Conservation (phyloP, 2,113 vertebrate genomes). For the Tichodroma muraria region DNA sequence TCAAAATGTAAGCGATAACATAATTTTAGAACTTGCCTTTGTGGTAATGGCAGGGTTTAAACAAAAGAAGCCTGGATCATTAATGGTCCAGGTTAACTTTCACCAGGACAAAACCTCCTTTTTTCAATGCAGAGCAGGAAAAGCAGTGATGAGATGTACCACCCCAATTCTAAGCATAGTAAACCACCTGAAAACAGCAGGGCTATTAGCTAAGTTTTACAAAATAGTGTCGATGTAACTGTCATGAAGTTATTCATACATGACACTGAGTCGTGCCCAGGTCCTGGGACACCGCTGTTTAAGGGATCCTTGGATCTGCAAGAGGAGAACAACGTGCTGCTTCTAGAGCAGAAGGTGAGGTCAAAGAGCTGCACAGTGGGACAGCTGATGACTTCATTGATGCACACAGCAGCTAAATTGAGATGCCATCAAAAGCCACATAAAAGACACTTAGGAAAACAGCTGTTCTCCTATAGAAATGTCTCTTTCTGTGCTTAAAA, state of each 20-base stretch:
- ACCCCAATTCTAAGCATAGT: background rate
- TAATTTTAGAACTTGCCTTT: background rate
- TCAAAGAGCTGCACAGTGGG: background rate
- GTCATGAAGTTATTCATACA: background rate
- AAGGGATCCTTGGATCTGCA: background rate
- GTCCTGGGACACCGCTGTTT: accelerated
- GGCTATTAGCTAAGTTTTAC: background rate
- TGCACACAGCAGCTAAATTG: accelerated
- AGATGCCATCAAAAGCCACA: background rate
- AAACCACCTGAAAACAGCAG: background rate
- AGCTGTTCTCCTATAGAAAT: background rate
- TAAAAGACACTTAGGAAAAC: background rate
- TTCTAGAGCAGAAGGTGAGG: background rate
- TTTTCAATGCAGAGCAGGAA: background rate
- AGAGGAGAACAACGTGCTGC: background rate
- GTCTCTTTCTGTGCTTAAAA: background rate
- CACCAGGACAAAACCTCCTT: background rate
- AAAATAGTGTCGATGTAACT: background rate
- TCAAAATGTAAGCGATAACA: background rate
- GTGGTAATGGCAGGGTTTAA: background rate
- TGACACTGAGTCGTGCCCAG: background rate
- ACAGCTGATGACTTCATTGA: background rate
- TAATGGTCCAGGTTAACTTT: background rate
- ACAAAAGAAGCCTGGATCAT: background rate
- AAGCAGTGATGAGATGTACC: background rate